Conservation (phyloP, 2,113 vertebrate genomes). For the Dromaius novaehollandiae region DNA sequence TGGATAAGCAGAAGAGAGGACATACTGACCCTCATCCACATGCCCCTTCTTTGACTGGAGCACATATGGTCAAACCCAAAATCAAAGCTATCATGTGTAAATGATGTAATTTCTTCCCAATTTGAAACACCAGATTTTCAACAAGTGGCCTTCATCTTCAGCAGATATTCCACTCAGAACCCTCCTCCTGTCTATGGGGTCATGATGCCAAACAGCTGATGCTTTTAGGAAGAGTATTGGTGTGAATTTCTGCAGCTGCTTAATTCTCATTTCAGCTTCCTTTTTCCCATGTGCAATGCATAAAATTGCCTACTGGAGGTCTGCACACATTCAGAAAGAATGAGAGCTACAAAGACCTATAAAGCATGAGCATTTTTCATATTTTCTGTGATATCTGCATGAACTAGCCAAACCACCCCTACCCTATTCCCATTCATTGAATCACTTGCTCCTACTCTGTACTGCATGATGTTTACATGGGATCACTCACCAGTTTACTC, state of each 20-base stretch:
- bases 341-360: neutral
- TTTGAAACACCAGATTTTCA: neutral
- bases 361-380: neutral
- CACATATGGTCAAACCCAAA: neutral
- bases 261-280: neutral
- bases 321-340: neutral
- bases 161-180: neutral
- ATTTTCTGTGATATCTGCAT: neutral
- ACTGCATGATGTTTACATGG: neutral
- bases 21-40: neutral
- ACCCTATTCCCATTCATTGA: neutral
- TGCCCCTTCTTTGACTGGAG: neutral
- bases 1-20: neutral
- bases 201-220: neutral
- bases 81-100: neutral
- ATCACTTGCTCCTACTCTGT: constrained; percentile 7
- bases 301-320: neutral
- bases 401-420: neutral
- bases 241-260: neutral
- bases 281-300: neutral
- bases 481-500: rapidly evolving
- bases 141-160: neutral
- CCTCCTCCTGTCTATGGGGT: neutral
- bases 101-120: neutral
- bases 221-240: neutral